Conservation (phyloP, 2,113 vertebrate species). For the Stercorarius parasiticus region DNA sequence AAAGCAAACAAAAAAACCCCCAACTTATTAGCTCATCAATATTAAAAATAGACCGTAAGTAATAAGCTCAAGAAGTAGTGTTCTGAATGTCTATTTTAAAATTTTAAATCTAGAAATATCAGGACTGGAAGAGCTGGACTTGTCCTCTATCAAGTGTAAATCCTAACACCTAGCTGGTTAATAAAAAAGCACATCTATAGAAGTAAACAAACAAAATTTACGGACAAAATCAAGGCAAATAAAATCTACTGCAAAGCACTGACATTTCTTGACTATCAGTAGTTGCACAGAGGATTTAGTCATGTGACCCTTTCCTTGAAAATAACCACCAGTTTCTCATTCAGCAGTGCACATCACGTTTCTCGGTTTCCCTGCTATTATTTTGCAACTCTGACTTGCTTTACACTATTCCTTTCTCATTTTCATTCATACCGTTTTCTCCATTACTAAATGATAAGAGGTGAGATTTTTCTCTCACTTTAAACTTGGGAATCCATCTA, state of each 20-base stretch:
- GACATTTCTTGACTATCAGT: neutral
- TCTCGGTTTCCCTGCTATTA: neutral
- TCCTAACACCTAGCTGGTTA: neutral
- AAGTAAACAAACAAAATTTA: neutral
- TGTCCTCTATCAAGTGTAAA: neutral
- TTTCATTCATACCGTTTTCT: neutral
- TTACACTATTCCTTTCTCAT: neutral
- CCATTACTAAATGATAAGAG: neutral
- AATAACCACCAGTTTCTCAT: neutral
- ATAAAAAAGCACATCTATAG: neutral
- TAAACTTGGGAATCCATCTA: neutral
- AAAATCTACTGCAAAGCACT: neutral
- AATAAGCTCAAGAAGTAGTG: neutral
- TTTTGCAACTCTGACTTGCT: neutral
- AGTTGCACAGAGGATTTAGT: neutral
- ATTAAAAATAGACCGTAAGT: neutral
- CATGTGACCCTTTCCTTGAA: neutral
- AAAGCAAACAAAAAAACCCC: rapidly evolving
- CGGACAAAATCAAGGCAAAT: neutral
- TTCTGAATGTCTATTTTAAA: neutral
- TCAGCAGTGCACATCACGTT: neutral
- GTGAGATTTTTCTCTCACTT: neutral
- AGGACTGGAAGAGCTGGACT: neutral
- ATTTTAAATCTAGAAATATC: neutral
- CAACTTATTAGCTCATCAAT: neutral